These are phyloP conservation scores for Drosophila ezoana DNA, from an alignment of 2,888 invertebrate species.

Conservation along the genomic window DNA sequence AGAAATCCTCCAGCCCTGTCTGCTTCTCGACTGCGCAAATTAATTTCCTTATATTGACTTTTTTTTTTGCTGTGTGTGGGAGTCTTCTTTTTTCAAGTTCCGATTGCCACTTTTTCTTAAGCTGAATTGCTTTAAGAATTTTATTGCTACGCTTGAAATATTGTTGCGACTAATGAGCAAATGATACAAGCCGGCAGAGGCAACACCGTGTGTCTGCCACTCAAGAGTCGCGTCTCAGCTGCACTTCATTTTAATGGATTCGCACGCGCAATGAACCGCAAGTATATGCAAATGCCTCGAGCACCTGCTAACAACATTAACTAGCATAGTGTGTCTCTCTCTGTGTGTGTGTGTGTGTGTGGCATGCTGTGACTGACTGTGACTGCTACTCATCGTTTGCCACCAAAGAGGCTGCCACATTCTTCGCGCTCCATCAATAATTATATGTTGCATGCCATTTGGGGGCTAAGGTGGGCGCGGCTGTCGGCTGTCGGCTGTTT, in stretches of 20 bases:
- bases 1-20: conserved; percentile 57
- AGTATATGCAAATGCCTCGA: conserved; percentile 78
- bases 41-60: conserved; percentile 82
- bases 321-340: conserved; percentile 52
- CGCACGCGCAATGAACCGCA: conserved; percentile 79
- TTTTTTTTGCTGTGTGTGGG: conserved; percentile 40
- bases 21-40: conserved; percentile 57
- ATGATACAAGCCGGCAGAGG: conserved; percentile 51
- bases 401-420: conserved; percentile 30
- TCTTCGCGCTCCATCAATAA: conserved; percentile 72
- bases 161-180: conserved; percentile 69
- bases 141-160: conserved; percentile 67
- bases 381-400: conserved; percentile 58
- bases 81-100: conserved; percentile 37
- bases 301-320: conserved; percentile 79
- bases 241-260: conserved; percentile 79
- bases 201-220: conserved; percentile 2
- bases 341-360: conserved; percentile 20
- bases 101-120: conserved; percentile 34
- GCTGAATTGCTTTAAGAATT: conserved; percentile 43
- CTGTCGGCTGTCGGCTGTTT: conserved; percentile 61
- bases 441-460: conserved; percentile 78
- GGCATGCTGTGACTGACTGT: background rate
- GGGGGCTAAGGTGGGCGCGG: conserved; percentile 7
- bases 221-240: conserved; percentile 20